Base-by-base conservation (phyloP, 2,797 vertebrate species). In the Enteromius anoplus region DNA sequence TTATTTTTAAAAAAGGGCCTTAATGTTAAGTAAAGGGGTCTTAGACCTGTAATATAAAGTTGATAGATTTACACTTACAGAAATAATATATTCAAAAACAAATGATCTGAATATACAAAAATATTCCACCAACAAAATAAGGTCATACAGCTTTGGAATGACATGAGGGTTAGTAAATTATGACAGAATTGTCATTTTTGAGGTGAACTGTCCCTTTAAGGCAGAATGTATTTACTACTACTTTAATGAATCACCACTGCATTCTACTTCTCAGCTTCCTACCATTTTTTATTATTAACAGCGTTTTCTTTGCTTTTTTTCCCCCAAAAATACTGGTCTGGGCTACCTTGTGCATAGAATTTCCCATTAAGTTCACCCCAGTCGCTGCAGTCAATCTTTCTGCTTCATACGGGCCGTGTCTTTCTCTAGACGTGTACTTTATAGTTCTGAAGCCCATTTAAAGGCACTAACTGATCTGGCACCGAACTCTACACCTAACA, bases 381-480 rank as follows among this genome's bases (percentile, higher is more conserved):
- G 37, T 55, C 17, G 37, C 7, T 51, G 37, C n/a, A 6, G 10
- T 47, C 29, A 26, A 26, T 65, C 23, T 51, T 66, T 66, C 23
- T 14, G 21, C 6, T 45, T 29, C 6, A 10, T 49, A 32, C 45
- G 8, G 69, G 26, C 70, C 21, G 2, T n/a, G 55, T 23, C 37
- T 69, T 75, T 42, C 60, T 66, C 45, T 53, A 26, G 79, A 47
- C 9, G 10, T 64, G 62, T 49, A 68, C 64, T 37, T 62, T 70
- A 51, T 70, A 26, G 21, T 37, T 71, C 2, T 47, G 65, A 70
- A 70, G 21, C 37, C 37, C 73, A 26, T 66, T 75, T 65, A 34
- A 81, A 84, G n/a, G 79, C 58, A 85, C 82, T 78, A 84, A 82
- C 47, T 19, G 53, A 80, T 45, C 17, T 84, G 85, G 79, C 79